These are phyloP conservation scores for Drosophila saltans DNA, from an alignment of 1,140 invertebrate genomes.

Conservation along the genomic window DNA sequence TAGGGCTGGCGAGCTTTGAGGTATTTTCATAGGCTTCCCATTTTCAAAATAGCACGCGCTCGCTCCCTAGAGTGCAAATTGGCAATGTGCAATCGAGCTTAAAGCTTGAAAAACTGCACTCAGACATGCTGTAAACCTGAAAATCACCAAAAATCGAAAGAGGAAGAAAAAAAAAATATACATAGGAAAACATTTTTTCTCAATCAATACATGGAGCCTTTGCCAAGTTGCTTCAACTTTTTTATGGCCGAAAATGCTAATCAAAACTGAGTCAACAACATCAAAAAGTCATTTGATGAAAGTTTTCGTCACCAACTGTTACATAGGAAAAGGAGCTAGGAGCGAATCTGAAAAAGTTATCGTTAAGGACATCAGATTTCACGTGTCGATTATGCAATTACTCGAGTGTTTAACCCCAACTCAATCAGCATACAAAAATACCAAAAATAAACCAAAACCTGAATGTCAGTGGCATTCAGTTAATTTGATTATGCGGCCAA, in stretches of 20 bases:
- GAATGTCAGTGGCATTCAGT: conserved; percentile 58
- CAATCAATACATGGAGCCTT: neutral
- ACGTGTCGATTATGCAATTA: conserved; percentile 55
- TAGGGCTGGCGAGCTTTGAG: conserved; percentile 29
- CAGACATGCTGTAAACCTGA: conserved; percentile 5
- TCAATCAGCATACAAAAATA: conserved; percentile 31
- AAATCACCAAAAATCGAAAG: neutral
- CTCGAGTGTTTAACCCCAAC: conserved; percentile 31
- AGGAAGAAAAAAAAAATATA: conserved; percentile 33
- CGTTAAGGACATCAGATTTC: conserved; percentile 21
- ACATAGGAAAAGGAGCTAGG: neutral
- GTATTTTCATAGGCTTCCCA: conserved; percentile 48
- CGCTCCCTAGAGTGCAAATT: conserved; percentile 42
- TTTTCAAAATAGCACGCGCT: conserved; percentile 1
- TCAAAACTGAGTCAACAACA: conserved; percentile 69
- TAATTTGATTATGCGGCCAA: conserved; percentile 77
- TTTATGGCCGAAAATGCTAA: conserved; percentile 39
- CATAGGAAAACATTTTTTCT: conserved; percentile 18
- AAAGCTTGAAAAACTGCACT: conserved; percentile 18
- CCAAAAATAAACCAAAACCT: conserved; percentile 22
- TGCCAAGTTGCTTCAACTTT: conserved; percentile 7
- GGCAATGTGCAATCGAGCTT: conserved; percentile 48
- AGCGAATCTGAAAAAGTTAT: conserved; percentile 22
- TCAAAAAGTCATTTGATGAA: conserved; percentile 66
- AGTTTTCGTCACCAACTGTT: conserved; percentile 7